phyloP scores from a whole-genome alignment of 2,888 invertebrate species.

The Hypsopygia costalis region DNA sequence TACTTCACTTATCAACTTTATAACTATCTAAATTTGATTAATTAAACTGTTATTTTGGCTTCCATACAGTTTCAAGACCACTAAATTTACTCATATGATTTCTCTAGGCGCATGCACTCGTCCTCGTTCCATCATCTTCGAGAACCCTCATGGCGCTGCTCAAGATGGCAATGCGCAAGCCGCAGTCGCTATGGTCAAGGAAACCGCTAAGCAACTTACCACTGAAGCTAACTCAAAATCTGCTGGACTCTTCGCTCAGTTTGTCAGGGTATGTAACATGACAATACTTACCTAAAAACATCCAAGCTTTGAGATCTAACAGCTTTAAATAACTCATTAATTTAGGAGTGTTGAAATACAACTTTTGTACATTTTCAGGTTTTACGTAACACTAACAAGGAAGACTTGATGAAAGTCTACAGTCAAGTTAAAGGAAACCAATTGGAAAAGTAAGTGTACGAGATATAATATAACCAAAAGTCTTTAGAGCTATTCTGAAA shows the following conservation, averaged over 20 bases:
- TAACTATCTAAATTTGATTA: no score
- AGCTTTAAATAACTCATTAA: no score
- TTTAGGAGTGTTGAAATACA: no score
- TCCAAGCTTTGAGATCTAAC: no score
- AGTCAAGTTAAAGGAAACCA: conserved; percentile 82
- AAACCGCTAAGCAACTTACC: conserved; percentile 80
- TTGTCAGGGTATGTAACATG: conserved; percentile 75
- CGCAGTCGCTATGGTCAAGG: conserved; percentile 80
- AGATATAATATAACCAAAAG: neutral
- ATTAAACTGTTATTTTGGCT: no score
- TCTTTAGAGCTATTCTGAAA: no score
- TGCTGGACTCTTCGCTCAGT: conserved; percentile 83
- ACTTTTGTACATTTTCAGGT: conserved; percentile 82
- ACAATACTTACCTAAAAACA: no score
- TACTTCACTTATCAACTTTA: no score
- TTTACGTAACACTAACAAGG: conserved; percentile 83
- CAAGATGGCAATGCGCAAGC: conserved; percentile 75
- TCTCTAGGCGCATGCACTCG: conserved; percentile 50
- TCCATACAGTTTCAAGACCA: no score
- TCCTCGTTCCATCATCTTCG: conserved; percentile 85
- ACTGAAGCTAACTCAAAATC: conserved; percentile 83
- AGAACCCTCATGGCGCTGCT: conserved; percentile 82
- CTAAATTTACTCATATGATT: no score
- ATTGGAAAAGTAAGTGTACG: conserved; percentile 75
- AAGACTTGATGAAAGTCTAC: conserved; percentile 86